Conservation (phyloP, 2,888 invertebrate species). For the Patella caerulea region DNA sequence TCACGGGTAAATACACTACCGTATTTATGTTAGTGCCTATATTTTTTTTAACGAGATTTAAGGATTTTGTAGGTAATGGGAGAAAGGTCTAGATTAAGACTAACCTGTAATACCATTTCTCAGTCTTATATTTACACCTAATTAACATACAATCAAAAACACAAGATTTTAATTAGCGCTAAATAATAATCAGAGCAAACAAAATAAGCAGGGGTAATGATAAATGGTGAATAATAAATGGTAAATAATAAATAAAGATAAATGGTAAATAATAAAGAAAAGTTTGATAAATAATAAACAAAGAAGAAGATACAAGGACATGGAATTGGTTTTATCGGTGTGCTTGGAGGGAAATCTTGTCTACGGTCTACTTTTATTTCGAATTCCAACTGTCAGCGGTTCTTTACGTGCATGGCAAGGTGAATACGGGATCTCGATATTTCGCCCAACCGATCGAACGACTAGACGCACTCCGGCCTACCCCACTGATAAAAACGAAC, state of each 20-base stretch:
- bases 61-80: neutral
- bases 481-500: too few relatives aligned
- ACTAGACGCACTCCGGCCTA: too few relatives aligned
- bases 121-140: conserved; percentile 18
- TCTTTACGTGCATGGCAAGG: too few relatives aligned
- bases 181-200: neutral
- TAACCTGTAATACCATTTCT: conserved; percentile 22
- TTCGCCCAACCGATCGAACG: too few relatives aligned
- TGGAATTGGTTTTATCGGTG: too few relatives aligned
- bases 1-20: too few relatives aligned
- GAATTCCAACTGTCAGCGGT: too few relatives aligned
- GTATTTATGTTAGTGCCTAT: too few relatives aligned
- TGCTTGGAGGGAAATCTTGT: too few relatives aligned
- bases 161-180: neutral
- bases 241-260: neutral
- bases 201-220: neutral
- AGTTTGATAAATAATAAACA: neutral
- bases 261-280: neutral
- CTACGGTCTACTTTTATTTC: too few relatives aligned
- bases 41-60: too few relatives aligned
- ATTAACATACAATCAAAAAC: neutral
- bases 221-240: neutral
- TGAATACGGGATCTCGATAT: too few relatives aligned
- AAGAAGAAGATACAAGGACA: neutral
- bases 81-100: neutral